These are phyloP conservation scores for Numenius arquata DNA, from an alignment of 2,113 vertebrate genomes.

Conservation along the genomic window DNA sequence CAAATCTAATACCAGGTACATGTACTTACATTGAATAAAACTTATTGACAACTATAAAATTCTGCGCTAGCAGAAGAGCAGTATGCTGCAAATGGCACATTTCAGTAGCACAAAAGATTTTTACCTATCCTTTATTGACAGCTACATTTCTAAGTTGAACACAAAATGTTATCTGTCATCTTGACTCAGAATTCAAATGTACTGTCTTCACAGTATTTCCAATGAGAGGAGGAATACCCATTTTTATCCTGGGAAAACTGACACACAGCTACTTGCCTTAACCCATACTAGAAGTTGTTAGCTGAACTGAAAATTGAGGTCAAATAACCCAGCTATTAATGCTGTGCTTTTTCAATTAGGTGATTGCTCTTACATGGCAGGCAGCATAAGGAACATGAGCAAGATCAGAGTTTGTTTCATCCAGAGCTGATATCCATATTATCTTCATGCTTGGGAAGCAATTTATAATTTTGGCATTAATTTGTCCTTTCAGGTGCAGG, in stretches of 20 bases:
- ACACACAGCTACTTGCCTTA: not conserved
- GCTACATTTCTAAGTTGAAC: not conserved
- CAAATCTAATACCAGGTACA: not conserved
- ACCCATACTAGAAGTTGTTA: not conserved
- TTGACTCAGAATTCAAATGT: not conserved
- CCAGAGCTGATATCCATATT: not conserved
- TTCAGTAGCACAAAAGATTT: not conserved
- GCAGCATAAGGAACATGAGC: not conserved
- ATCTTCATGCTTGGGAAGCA: not conserved
- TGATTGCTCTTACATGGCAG: not conserved
- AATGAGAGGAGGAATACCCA: not conserved
- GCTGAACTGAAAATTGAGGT: not conserved
- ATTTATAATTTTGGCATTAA: constrained; percentile 6
- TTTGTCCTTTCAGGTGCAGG: not conserved
- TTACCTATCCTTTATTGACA: not conserved
- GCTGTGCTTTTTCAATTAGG: not conserved
- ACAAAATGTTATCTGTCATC: not conserved
- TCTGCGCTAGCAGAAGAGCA: not conserved
- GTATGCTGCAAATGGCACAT: not conserved
- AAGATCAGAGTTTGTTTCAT: not conserved
- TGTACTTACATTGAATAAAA: not conserved
- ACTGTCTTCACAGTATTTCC: not conserved
- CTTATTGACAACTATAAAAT: not conserved
- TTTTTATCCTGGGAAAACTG: not conserved
- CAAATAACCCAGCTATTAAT: not conserved